Evolutionary conservation across 2,797 vertebrate species (phyloP).

Genomic region (Phyllotis vaccarum): DNA sequence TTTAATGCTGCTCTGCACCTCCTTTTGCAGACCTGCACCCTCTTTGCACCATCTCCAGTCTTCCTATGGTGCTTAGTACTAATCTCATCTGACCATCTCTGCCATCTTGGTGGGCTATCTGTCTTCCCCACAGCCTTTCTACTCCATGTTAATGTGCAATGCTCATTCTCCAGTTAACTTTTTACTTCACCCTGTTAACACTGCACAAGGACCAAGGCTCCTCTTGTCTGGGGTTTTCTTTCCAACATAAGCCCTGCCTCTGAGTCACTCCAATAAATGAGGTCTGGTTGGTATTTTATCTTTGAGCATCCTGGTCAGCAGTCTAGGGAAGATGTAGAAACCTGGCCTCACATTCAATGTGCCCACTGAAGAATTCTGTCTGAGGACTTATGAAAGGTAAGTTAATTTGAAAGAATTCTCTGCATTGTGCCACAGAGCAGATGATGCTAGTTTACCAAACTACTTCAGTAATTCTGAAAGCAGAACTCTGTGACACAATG

Average conservation of each 20-base stretch:
- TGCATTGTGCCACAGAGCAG: not conserved
- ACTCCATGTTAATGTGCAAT: not conserved
- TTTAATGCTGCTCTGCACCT: not conserved
- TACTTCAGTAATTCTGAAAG: not conserved
- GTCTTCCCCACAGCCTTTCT: not conserved
- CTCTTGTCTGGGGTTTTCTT: not conserved
- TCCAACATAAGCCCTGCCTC: not conserved
- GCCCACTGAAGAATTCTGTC: not conserved
- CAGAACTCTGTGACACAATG: not conserved
- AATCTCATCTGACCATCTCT: not conserved
- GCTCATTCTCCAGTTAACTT: not conserved
- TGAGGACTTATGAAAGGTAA: not conserved
- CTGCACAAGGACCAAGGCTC: not conserved
- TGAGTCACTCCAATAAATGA: not conserved
- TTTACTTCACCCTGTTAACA: not conserved
- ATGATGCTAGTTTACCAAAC: slow-evolving; percentile 6
- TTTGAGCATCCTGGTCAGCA: not conserved
- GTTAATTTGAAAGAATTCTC: slow-evolving; percentile 53
- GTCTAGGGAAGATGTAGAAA: not conserved
- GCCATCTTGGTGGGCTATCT: not conserved
- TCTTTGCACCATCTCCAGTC: not conserved
- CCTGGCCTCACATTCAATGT: not conserved
- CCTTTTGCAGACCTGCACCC: not conserved
- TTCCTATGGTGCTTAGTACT: not conserved
- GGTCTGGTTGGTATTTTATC: not conserved